Evolutionary conservation across 2,113 vertebrate species (phyloP).

Genomic region (Ancistrus triradiatus): DNA sequence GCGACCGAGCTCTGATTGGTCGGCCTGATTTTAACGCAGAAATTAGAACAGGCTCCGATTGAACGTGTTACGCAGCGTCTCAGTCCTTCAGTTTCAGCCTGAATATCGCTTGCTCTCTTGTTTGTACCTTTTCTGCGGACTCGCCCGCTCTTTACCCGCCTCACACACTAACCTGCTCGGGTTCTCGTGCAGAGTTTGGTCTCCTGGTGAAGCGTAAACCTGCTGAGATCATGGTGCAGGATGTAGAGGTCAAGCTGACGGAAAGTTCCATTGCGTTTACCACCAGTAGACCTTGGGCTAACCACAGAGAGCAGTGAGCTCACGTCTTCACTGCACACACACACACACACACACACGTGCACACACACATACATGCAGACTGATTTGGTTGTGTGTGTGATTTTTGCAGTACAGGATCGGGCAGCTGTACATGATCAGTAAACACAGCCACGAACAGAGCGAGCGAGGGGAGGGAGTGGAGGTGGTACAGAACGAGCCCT

Average conservation of each 20-base stretch:
- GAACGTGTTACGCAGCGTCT: no score
- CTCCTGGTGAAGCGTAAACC: background rate
- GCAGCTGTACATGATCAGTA: slow-evolving; percentile 86
- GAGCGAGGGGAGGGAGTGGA: slow-evolving; percentile 91
- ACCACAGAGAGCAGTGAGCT: no score
- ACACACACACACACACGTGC: no score
- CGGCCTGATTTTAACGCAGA: no score
- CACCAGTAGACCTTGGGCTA: background rate
- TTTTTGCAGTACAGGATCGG: slow-evolving; percentile 76
- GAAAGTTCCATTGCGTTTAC: background rate
- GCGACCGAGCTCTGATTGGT: no score
- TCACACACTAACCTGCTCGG: background rate
- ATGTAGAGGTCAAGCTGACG: background rate
- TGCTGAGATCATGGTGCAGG: background rate
- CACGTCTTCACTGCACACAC: no score
- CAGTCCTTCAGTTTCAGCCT: no score
- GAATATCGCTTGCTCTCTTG: background rate
- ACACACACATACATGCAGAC: no score
- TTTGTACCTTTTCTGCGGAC: background rate
- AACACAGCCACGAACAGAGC: slow-evolving; percentile 84
- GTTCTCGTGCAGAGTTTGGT: background rate
- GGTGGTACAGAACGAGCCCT: slow-evolving; percentile 82
- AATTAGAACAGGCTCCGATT: no score
- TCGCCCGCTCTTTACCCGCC: background rate
- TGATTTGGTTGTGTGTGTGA: slow-evolving; percentile 44